phyloP scores from a whole-genome alignment of 1,140 invertebrate genomes.

The Pygmarrhopalites habei region DNA sequence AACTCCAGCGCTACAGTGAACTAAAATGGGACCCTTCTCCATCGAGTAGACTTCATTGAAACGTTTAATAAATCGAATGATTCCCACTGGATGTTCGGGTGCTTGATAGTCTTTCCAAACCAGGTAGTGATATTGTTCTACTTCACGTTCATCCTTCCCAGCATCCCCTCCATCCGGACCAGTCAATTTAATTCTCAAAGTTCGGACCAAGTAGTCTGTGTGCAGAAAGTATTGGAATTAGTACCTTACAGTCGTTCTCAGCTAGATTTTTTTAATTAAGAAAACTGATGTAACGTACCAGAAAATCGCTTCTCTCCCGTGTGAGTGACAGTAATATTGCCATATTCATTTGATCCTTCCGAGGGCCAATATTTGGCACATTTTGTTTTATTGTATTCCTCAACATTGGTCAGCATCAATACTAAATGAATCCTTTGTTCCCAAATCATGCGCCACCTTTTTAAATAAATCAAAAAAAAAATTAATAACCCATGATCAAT shows the following conservation, averaged over 20 bases:
- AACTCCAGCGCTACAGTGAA: slow-evolving; percentile 88
- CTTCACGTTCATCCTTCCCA: slow-evolving; percentile 58
- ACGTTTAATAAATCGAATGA: slow-evolving; percentile 80
- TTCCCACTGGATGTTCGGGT: slow-evolving; percentile 81
- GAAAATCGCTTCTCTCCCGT: slow-evolving; percentile 60
- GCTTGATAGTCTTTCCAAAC: slow-evolving; percentile 93
- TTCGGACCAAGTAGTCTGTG: slow-evolving; percentile 72
- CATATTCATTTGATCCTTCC: slow-evolving; percentile 60
- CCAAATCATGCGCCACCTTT: slow-evolving; percentile 97
- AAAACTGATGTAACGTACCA: slow-evolving; percentile 42
- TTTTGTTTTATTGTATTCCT: slow-evolving; percentile 88
- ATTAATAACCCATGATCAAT: too few relatives aligned
- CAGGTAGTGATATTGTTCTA: slow-evolving; percentile 89
- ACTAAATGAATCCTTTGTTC: slow-evolving; percentile 86
- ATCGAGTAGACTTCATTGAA: slow-evolving; percentile 79
- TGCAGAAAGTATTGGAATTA: too few relatives aligned
- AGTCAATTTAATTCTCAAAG: slow-evolving; percentile 57
- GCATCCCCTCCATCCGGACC: slow-evolving; percentile 42
- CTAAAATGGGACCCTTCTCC: slow-evolving; percentile 67
- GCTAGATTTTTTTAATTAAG: too few relatives aligned
- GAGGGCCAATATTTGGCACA: slow-evolving; percentile 86
- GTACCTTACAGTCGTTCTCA: too few relatives aligned
- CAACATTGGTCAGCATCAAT: slow-evolving; percentile 88
- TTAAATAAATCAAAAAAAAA: too few relatives aligned
- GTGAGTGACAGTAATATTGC: slow-evolving; percentile 68